Percentiles rank a stretch among this genome's conserved stretches.
Evolutionary conservation across 2,113 vertebrate genomes (phyloP).

Genomic region (Megalops atlanticus): DNA sequence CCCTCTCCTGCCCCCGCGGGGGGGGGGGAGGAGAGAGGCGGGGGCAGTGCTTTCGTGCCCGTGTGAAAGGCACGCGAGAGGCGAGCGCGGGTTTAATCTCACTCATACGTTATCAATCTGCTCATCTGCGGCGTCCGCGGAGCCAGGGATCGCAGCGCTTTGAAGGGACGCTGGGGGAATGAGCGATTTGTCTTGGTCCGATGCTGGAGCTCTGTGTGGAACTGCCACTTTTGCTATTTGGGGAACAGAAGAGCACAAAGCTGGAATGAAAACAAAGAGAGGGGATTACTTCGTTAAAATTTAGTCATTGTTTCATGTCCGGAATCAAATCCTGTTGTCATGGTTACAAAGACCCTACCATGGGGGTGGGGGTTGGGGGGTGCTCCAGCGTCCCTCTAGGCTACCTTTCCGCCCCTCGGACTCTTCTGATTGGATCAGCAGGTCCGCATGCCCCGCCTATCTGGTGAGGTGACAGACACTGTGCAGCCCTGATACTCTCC

Average conservation of each 20-base stretch:
- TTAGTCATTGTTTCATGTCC: constrained; percentile 35
- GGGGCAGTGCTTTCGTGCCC: constrained; percentile 27
- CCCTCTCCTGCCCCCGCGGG: too few species aligned
- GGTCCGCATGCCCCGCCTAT: too few species aligned
- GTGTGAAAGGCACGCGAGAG: constrained; percentile 1
- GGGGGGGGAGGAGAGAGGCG: too few species aligned
- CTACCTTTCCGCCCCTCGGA: too few species aligned
- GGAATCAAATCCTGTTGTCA: too few species aligned
- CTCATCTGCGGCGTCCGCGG: constrained; percentile 35
- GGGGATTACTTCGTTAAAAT: constrained; percentile 18
- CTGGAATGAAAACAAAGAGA: constrained; percentile 36
- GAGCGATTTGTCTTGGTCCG: constrained; percentile 33
- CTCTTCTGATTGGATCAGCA: too few species aligned
- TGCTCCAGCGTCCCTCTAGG: too few species aligned
- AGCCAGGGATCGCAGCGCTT: constrained; percentile 24
- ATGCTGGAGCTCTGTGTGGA: constrained; percentile 39
- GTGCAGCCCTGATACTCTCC: too few species aligned
- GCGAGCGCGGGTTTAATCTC: constrained; percentile 32
- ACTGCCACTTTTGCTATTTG: constrained; percentile 42
- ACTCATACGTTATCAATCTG: constrained; percentile 48
- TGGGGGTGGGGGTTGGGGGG: too few species aligned
- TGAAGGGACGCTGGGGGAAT: constrained; percentile 27
- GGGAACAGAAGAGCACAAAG: constrained; percentile 41
- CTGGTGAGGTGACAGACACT: too few species aligned
- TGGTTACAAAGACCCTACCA: too few species aligned